Conservation (phyloP, 1,140 invertebrate species). For the Coenobita brevimanus region DNA sequence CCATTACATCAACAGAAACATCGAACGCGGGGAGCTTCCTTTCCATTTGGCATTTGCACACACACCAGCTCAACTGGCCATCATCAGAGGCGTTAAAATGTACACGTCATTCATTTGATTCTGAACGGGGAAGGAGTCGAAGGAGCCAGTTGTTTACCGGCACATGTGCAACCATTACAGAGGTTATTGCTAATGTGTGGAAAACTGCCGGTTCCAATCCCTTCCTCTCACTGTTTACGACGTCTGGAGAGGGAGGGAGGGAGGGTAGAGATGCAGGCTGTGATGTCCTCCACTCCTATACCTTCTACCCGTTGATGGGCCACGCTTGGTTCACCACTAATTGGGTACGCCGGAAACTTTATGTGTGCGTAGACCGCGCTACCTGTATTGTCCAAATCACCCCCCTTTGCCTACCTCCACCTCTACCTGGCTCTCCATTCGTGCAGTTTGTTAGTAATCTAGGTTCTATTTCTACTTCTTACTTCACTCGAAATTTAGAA, state of each 20-base stretch:
- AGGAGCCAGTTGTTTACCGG: slow-evolving; percentile 23
- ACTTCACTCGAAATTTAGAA: no score
- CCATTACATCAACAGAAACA: neutral
- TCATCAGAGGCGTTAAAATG: slow-evolving; percentile 58
- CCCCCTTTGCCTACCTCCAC: neutral
- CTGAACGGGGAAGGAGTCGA: slow-evolving; percentile 25
- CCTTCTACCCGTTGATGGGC: slow-evolving; percentile 12
- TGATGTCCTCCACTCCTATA: no score
- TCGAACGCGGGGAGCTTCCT: slow-evolving; percentile 37
- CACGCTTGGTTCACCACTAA: slow-evolving; percentile 27
- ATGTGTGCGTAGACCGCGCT: slow-evolving; percentile 20
- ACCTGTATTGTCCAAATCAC: slow-evolving; percentile 11
- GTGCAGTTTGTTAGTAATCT: no score
- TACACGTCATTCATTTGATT: slow-evolving; percentile 60
- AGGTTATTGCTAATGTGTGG: neutral
- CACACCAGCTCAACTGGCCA: slow-evolving; percentile 38
- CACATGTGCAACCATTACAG: slow-evolving; percentile 37
- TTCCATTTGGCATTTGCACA: slow-evolving; percentile 56
- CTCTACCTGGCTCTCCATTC: no score
- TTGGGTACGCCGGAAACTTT: slow-evolving; percentile 44
- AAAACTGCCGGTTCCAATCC: slow-evolving; percentile 23
- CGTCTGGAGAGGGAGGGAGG: slow-evolving; percentile 13
- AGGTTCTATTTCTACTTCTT: no score
- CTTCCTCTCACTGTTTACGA: slow-evolving; percentile 20
- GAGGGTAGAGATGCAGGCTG: slow-evolving; percentile 3